phyloP scores from a whole-genome alignment of 2,888 invertebrate genomes.

The Eupithecia exiguata region DNA sequence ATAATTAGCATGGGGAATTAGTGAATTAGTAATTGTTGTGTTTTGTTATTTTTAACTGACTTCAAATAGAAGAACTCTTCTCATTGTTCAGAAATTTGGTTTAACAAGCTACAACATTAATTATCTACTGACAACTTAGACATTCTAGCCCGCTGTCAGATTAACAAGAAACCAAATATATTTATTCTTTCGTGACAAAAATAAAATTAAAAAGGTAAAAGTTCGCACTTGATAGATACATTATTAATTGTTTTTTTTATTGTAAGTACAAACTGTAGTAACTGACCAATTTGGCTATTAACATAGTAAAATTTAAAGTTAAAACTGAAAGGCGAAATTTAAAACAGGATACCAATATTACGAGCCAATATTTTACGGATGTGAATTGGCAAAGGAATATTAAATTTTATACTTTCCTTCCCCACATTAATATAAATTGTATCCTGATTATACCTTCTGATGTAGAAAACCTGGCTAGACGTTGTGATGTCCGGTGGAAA shows the following conservation, averaged over 20 bases:
- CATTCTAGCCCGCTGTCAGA: too few species aligned
- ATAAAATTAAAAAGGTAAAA: not conserved
- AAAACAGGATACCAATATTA: too few species aligned
- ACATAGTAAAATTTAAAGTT: too few species aligned
- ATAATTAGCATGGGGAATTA: constrained; percentile 24
- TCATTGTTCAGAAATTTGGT: not conserved
- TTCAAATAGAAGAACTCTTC: not conserved
- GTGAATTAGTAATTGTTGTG: not conserved
- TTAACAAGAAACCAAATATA: not conserved
- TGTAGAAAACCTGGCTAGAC: not conserved
- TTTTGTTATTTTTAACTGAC: not conserved
- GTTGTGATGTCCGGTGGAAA: not conserved
- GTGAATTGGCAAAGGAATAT: not conserved
- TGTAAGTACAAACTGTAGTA: too few species aligned
- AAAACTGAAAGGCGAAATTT: too few species aligned
- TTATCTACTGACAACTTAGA: not conserved
- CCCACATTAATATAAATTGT: not conserved
- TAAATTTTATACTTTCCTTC: not conserved
- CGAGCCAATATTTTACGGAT: too few species aligned
- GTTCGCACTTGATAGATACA: too few species aligned
- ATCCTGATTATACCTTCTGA: not conserved
- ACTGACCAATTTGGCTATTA: too few species aligned
- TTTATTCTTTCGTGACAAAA: not conserved
- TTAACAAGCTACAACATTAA: not conserved
- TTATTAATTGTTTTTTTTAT: too few species aligned